A percentile compares a stretch with the other conserved stretches of the same genome.
Conservation (phyloP, 2,797 vertebrate species). For the Chaetophractus vellerosus region DNA sequence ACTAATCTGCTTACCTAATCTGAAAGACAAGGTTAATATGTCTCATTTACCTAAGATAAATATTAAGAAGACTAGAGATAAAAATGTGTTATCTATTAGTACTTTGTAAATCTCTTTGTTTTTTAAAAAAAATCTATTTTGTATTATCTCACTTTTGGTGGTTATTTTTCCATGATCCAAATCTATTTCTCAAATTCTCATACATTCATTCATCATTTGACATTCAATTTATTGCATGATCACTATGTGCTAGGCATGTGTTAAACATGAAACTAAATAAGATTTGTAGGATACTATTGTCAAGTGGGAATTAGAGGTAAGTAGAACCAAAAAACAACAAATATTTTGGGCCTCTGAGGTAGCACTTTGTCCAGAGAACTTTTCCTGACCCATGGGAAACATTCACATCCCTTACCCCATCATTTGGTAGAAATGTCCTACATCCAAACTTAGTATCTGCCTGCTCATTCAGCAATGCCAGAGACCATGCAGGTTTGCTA, state of each 20-base stretch:
- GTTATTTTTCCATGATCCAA: not conserved
- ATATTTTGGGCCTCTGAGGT: not conserved
- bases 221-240: not conserved
- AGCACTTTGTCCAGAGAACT: not conserved
- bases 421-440: not conserved
- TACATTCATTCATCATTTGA: not conserved
- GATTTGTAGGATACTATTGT: not conserved
- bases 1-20: not conserved
- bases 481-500: not conserved
- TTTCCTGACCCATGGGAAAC: not conserved
- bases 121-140: not conserved
- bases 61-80: slow-evolving; percentile 26
- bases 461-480: not conserved
- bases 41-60: slow-evolving; percentile 2
- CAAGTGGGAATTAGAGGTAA: not conserved
- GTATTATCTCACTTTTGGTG: not conserved
- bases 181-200: not conserved
- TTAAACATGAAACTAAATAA: not conserved
- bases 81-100: not conserved
- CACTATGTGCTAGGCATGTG: not conserved
- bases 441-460: not conserved
- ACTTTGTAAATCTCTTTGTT: not conserved
- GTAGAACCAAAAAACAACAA: not conserved
- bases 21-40: not conserved
- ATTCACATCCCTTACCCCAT: not conserved